A percentile compares a stretch with the other conserved stretches of the same genome.
phyloP scores from a whole-genome alignment of 2,797 vertebrate species.

The Hoplostethus atlanticus region DNA sequence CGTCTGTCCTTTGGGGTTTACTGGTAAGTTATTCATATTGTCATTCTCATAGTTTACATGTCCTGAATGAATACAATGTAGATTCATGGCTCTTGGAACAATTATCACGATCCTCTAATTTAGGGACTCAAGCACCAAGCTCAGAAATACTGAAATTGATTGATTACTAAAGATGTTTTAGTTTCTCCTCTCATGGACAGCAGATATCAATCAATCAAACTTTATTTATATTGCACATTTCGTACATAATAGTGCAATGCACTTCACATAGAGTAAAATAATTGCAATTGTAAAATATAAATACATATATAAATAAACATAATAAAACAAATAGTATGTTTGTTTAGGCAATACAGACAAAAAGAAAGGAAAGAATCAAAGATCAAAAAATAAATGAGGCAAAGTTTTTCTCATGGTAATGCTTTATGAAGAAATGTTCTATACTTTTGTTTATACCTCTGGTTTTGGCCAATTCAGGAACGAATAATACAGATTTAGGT shows the following conservation, averaged over 20 bases:
- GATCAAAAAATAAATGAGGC: no score
- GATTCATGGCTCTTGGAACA: constrained; percentile 55
- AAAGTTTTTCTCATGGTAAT: background rate
- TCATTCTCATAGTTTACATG: constrained; percentile 59
- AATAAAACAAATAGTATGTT: no score
- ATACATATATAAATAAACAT: no score
- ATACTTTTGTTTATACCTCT: background rate
- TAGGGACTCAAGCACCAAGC: constrained; percentile 28
- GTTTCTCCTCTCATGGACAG: constrained; percentile 15
- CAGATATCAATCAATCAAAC: no score
- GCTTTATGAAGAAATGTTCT: no score
- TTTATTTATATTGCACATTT: no score
- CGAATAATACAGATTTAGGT: background rate
- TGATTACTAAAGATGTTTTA: constrained; percentile 18
- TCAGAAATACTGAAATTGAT: constrained; percentile 33
- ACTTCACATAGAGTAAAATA: no score
- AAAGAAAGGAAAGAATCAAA: no score
- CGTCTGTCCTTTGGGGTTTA: constrained; percentile 82
- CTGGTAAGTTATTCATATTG: constrained; percentile 79
- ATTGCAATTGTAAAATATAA: background rate
- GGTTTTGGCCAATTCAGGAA: background rate
- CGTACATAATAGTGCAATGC: no score
- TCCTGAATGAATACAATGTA: constrained; percentile 53
- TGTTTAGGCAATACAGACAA: no score
- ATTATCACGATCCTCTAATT: constrained; percentile 39